phyloP scores from a whole-genome alignment of 2,113 vertebrate species.

The Alouatta palliata region DNA sequence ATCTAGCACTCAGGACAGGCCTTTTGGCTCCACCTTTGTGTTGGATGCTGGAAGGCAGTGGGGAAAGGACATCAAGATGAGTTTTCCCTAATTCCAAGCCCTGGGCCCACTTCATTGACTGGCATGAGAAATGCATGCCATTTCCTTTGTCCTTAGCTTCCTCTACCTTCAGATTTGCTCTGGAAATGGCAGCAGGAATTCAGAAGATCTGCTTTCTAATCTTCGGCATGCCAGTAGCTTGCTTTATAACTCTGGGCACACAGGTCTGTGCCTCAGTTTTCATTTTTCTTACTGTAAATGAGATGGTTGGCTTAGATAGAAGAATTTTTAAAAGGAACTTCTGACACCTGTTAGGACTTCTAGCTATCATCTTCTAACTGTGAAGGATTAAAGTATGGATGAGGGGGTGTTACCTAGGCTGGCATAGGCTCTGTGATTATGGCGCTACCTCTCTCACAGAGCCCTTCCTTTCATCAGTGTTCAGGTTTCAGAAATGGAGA shows the following conservation, averaged over 20 bases:
- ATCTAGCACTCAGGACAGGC: not conserved
- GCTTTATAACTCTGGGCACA: not conserved
- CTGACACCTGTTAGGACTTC: not conserved
- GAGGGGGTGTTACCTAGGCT: not conserved
- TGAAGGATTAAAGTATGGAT: not conserved
- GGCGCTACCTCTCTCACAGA: not conserved
- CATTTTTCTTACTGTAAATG: not conserved
- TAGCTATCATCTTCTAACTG: not conserved
- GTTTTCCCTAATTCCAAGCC: not conserved
- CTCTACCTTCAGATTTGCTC: not conserved
- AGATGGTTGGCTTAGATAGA: not conserved
- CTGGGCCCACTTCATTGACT: not conserved
- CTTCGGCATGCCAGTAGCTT: not conserved
- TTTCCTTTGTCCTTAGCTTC: not conserved
- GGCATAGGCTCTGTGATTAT: not conserved
- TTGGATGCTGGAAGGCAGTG: not conserved
- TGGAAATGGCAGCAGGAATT: not conserved
- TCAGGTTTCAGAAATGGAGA: not conserved
- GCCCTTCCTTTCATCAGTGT: not conserved
- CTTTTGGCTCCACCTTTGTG: not conserved
- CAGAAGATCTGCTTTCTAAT: not conserved
- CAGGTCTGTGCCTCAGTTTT: not conserved
- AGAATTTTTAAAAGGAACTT: conserved; percentile 3
- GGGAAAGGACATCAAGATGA: not conserved
- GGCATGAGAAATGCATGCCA: not conserved